A percentile compares a stretch with the other conserved stretches of the same genome.
phyloP scores from a whole-genome alignment of 2,113 vertebrate species.

The Myotis lucifugus region DNA sequence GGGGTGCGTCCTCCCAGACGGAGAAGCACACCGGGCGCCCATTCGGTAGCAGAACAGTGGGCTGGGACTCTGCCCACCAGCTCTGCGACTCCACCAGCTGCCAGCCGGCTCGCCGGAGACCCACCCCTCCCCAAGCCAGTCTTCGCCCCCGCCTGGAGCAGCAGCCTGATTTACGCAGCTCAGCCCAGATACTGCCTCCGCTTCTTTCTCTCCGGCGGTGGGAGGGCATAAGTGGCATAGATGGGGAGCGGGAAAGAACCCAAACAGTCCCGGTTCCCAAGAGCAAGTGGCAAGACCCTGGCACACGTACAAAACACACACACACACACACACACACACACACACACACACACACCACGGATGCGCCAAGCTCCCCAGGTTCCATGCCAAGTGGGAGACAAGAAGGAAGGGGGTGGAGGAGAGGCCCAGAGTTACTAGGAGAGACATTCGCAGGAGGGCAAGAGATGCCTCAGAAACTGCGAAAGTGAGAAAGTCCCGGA shows the following conservation, averaged over 20 bases:
- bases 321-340: neutral
- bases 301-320: neutral
- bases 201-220: neutral
- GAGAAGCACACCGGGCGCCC: neutral
- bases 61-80: neutral
- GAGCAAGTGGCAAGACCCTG: neutral
- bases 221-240: neutral
- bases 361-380: neutral
- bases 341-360: neutral
- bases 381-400: slow-evolving; percentile 26
- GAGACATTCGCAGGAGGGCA: neutral
- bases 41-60: neutral
- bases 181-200: neutral
- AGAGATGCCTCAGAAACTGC: neutral
- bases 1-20: neutral
- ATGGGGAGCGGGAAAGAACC: neutral
- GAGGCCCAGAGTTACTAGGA: slow-evolving; percentile 36
- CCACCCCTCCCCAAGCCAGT: neutral
- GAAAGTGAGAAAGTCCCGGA: slow-evolving; percentile 52
- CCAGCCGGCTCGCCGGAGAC: neutral
- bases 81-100: neutral
- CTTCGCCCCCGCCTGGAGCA: neutral
- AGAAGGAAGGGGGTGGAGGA: neutral
- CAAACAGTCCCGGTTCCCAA: neutral
- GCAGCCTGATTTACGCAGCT: neutral